phyloP scores from a whole-genome alignment of 2,888 invertebrate genomes.

The Aproaerema taeniolella region DNA sequence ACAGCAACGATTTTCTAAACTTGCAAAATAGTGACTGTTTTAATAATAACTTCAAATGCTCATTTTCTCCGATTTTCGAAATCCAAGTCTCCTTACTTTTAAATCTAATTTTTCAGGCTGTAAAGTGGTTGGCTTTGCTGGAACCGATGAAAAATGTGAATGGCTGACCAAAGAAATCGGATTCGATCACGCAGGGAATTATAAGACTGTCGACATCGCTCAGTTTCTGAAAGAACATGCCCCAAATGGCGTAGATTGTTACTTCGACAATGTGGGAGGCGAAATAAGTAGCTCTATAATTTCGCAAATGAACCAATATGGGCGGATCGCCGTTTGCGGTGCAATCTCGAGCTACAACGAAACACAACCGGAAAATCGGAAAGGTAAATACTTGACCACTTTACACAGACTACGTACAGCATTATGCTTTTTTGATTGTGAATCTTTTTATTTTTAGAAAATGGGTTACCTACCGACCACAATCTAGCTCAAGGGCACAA shows the following conservation, averaged over 20 bases:
- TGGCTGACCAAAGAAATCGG: slow-evolving; percentile 81
- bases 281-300: slow-evolving; percentile 78
- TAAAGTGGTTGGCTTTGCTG: slow-evolving; percentile 83
- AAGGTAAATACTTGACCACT: slow-evolving; percentile 51
- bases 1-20: too few relatives aligned
- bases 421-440: too few relatives aligned
- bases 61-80: too few relatives aligned
- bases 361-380: slow-evolving; percentile 59
- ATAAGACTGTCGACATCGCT: slow-evolving; percentile 78
- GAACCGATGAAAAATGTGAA: slow-evolving; percentile 82
- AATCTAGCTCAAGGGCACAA: too few relatives aligned
- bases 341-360: slow-evolving; percentile 80
- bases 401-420: background rate
- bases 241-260: slow-evolving; percentile 85
- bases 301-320: slow-evolving; percentile 78
- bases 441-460: background rate
- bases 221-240: slow-evolving; percentile 77
- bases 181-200: slow-evolving; percentile 84
- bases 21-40: too few relatives aligned
- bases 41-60: slow-evolving; percentile 13
- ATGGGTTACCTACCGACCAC: too few relatives aligned
- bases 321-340: slow-evolving; percentile 81
- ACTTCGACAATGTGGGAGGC: slow-evolving; percentile 87
- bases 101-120: too few relatives aligned
- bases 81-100: too few relatives aligned